Conservation (phyloP, 2,888 invertebrate genomes). For the Blera fallax region DNA sequence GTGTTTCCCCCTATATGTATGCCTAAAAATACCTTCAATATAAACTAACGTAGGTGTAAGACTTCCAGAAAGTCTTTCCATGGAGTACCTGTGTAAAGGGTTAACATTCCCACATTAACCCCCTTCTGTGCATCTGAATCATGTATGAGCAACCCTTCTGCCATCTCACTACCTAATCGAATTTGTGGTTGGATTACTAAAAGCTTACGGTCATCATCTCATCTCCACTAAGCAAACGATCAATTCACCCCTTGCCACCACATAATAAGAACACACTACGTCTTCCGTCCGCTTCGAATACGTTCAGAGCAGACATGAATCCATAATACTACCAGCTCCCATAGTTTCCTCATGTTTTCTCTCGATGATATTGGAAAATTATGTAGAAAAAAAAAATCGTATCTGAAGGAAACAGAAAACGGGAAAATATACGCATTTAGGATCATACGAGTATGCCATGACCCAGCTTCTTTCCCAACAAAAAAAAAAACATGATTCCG, state of each 20-base stretch:
- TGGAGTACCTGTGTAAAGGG: not conserved
- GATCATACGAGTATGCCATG: conserved; percentile 45
- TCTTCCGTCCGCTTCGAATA: conserved; percentile 7
- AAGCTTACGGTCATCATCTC: conserved; percentile 64
- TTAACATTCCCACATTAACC: not conserved
- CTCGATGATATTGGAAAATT: conserved; percentile 28
- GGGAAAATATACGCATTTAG: conserved; percentile 12
- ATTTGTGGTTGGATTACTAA: conserved; percentile 46
- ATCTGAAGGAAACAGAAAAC: not conserved
- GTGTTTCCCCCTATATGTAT: too few relatives aligned
- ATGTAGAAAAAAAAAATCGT: conserved; percentile 5
- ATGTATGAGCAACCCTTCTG: not conserved
- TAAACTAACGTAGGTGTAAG: not conserved
- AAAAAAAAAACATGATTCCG: conserved; percentile 17
- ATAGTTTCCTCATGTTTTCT: not conserved
- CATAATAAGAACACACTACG: conserved; percentile 8
- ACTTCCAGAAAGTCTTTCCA: not conserved
- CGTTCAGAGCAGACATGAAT: conserved; percentile 53
- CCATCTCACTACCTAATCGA: conserved; percentile 28
- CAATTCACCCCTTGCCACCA: conserved; percentile 2
- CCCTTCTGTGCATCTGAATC: conserved; percentile 1
- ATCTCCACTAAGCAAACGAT: conserved; percentile 50
- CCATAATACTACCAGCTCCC: conserved; percentile 30
- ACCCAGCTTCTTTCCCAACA: conserved; percentile 31
- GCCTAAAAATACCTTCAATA: not conserved